Base-by-base conservation (phyloP, 2,113 vertebrate species). In the Rhineura floridana region DNA sequence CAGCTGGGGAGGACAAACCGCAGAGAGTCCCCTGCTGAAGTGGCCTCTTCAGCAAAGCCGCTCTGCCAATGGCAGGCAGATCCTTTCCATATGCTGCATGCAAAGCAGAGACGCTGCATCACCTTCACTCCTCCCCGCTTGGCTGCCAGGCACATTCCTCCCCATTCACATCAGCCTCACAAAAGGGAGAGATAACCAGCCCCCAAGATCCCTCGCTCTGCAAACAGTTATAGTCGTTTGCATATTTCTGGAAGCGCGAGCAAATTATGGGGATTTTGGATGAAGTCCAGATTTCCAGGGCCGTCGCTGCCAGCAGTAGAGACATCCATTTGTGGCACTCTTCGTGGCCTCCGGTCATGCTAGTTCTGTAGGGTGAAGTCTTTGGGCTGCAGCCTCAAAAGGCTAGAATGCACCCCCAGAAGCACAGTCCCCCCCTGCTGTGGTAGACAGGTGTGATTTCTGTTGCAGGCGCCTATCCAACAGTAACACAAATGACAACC, bases 31-130 rank as follows among this genome's bases (percentile, higher is more conserved):
- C 92, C 94, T 91, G 93, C 92, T 93, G 87, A 93, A 95, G 95
- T 93, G 93, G 93, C 93, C 93, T 95, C 95, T 94, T 94, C 91
- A 95, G 93, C 86, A 94, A 93, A 94, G 94, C 94, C 85, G 42
- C 2, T 50, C 93, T 91, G 91, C 94, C 89, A 91, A 90, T 92
- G 90, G 85, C 94, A 88, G 77, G 88, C 93, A 94, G 90, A 94
- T 93, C 93, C 93, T 52, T 93, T 88, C 94, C 94, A 93, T 92
- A 91, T 92, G 95, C 92, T 72, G 88, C 83, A 86, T 0, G 9
- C 65, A 81, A 33, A 1, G 85, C 91, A 0, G 36, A 3, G 87
- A 88, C 89, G 28, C 67, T 13, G 55, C 55, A 8, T 59, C 55
- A 59, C 55, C 69, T 44, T 36, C 19, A 70, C 42, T 36, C 65